These are phyloP conservation scores for Callosobruchus maculatus DNA, from an alignment of 2,888 invertebrate species.

Conservation along the genomic window DNA sequence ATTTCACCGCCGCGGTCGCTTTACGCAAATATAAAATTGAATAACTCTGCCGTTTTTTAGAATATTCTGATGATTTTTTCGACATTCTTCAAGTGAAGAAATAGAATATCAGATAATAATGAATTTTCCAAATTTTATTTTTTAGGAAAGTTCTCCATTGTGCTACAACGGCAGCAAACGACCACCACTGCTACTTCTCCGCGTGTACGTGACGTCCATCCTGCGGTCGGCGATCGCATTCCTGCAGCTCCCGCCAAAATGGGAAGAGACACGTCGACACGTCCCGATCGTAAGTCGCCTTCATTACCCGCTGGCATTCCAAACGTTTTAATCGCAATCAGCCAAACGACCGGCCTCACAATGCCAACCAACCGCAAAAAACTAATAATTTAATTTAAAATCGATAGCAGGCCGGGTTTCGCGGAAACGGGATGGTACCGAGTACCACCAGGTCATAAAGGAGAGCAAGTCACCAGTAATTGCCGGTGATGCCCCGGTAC, in stretches of 20 bases:
- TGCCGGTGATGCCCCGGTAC: background rate
- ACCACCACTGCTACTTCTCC: too few relatives aligned
- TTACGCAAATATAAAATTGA: too few relatives aligned
- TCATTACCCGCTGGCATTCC: slow-evolving; percentile 33
- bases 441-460: background rate
- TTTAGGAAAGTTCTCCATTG: too few relatives aligned
- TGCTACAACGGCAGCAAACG: too few relatives aligned
- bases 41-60: too few relatives aligned
- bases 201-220: too few relatives aligned
- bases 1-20: too few relatives aligned
- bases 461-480: background rate
- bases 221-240: background rate
- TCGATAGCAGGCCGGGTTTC: slow-evolving; percentile 16
- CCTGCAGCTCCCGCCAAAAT: slow-evolving; percentile 18
- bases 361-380: slow-evolving; percentile 11
- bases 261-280: slow-evolving; percentile 34
- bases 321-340: slow-evolving; percentile 39
- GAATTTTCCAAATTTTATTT: too few relatives aligned
- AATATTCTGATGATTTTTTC: too few relatives aligned
- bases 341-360: slow-evolving; percentile 16
- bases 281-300: slow-evolving; percentile 32
- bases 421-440: slow-evolving; percentile 4
- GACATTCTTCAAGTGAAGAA: too few relatives aligned
- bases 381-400: slow-evolving; percentile 27
- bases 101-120: too few relatives aligned